Evolutionary conservation across 35 echinoderm and acorn worm genomes (phyloP).

Genomic region (Holothuria glaberrima): DNA sequence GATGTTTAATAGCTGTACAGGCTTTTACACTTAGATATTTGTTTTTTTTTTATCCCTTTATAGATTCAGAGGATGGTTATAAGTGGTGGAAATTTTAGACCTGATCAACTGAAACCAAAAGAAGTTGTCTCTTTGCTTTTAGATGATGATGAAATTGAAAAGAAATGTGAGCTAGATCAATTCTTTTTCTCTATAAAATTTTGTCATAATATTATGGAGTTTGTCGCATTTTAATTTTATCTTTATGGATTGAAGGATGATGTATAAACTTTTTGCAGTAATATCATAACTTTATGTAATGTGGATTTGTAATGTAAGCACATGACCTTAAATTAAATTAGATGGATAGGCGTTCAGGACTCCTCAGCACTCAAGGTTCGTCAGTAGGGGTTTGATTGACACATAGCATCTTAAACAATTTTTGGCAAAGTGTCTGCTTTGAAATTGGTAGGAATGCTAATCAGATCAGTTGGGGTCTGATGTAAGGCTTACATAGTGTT

Average conservation of each 20-base stretch:
- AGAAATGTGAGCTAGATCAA: slow-evolving; percentile 77
- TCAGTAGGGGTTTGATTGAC: slow-evolving; percentile 32
- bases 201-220: neutral
- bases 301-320: too few relatives aligned
- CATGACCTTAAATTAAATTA: too few relatives aligned
- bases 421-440: slow-evolving; percentile 28
- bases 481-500: neutral
- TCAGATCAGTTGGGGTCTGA: neutral
- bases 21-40: neutral
- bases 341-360: too few relatives aligned
- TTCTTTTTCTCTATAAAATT: neutral
- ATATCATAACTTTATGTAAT: neutral
- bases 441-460: slow-evolving; percentile 11
- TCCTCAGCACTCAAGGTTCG: neutral
- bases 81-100: slow-evolving; percentile 90
- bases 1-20: too few relatives aligned
- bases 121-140: slow-evolving; percentile 92
- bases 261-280: neutral
- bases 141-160: slow-evolving; percentile 97
- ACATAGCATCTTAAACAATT: neutral
- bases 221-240: neutral
- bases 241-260: neutral
- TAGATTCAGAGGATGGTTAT: slow-evolving; percentile 99
- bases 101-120: slow-evolving; percentile 97
- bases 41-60: neutral